Evolutionary conservation across 2,888 invertebrate genomes (phyloP).

Genomic region (Stenodema calcarata): DNA sequence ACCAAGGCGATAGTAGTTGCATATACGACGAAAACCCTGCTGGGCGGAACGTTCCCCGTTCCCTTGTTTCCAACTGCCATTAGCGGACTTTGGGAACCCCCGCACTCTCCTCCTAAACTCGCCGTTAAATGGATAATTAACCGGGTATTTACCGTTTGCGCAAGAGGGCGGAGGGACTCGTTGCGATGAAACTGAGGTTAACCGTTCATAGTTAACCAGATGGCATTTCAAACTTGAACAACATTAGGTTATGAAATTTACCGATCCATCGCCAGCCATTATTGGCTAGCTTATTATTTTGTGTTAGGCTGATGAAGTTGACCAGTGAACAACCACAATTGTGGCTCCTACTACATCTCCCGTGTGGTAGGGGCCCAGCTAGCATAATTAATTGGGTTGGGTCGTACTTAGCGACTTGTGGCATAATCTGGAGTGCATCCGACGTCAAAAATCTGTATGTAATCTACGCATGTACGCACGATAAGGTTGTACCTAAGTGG

Average conservation of each 20-base stretch:
- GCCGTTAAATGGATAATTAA: conserved; percentile 30
- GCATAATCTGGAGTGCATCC: no score
- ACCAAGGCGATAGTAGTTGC: conserved; percentile 7
- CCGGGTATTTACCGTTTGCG: conserved; percentile 36
- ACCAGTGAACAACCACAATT: no score
- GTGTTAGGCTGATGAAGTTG: no score
- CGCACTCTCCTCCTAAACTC: neutral
- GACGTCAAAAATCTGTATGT: no score
- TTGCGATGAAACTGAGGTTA: conserved; percentile 30
- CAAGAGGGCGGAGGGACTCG: neutral
- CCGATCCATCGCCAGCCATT: neutral
- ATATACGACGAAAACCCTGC: neutral
- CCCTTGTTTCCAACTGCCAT: conserved; percentile 18
- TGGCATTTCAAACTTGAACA: conserved; percentile 5
- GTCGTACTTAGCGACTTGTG: no score
- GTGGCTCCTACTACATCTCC: no score
- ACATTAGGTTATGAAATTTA: neutral
- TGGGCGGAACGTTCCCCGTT: neutral
- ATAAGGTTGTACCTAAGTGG: no score
- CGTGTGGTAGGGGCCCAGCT: no score
- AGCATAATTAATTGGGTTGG: no score
- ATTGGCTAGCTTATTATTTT: neutral
- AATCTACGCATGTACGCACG: no score
- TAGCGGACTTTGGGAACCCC: conserved; percentile 15
- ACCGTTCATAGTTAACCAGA: conserved; percentile 16